phyloP scores from a whole-genome alignment of 1,140 invertebrate genomes.

The Drosophila nebulosa region DNA sequence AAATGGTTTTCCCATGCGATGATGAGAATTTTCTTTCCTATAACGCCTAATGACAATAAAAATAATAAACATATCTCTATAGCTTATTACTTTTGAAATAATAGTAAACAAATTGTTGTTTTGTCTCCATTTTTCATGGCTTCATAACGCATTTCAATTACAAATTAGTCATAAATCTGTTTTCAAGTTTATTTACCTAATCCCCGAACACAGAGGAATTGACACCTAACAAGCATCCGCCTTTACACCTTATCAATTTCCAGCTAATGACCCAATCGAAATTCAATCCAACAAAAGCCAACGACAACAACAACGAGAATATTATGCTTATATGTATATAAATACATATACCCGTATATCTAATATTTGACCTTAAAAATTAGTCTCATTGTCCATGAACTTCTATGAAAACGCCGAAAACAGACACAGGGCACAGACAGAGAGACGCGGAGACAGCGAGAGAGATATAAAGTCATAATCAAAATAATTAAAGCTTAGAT shows the following conservation, averaged over 20 bases:
- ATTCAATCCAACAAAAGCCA: neutral
- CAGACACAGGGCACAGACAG: neutral
- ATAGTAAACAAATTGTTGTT: neutral
- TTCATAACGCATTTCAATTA: constrained; percentile 45
- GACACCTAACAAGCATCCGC: constrained; percentile 60
- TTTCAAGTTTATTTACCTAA: constrained; percentile 21
- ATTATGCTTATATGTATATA: constrained; percentile 5
- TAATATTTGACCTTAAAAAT: neutral
- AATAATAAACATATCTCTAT: neutral
- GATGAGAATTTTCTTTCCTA: no score
- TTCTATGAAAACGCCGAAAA: neutral
- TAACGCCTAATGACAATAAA: no score
- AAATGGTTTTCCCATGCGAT: no score
- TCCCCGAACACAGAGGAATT: constrained; percentile 12
- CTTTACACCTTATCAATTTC: constrained; percentile 45
- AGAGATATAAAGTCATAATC: neutral
- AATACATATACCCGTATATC: neutral
- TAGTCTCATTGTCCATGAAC: neutral
- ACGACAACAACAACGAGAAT: neutral
- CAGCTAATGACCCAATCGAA: constrained; percentile 46
- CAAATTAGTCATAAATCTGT: constrained; percentile 26
- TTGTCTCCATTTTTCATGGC: neutral
- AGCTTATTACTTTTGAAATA: neutral
- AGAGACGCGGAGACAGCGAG: no score
- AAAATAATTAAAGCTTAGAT: neutral